phyloP scores from a whole-genome alignment of 2,797 vertebrate species.

The Garrulus glandarius region DNA sequence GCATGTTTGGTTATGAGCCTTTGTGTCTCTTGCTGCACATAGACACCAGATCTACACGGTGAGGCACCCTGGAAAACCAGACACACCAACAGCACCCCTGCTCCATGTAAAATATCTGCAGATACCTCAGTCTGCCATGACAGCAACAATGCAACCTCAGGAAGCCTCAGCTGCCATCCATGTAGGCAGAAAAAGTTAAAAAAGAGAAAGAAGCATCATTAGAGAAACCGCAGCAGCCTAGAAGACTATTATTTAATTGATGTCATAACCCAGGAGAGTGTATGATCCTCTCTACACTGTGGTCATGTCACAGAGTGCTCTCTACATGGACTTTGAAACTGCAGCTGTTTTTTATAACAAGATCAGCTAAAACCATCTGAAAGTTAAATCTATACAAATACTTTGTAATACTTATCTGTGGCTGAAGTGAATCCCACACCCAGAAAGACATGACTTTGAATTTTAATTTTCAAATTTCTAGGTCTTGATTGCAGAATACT shows the following conservation, averaged over 20 bases:
- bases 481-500: background rate
- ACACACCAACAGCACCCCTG: background rate
- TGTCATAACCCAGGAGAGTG: background rate
- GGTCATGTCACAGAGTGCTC: background rate
- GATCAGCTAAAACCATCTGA: background rate
- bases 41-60: background rate
- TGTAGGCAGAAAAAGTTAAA: background rate
- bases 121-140: background rate
- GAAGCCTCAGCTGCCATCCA: background rate
- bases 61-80: background rate
- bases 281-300: background rate
- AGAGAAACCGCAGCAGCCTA: background rate
- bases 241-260: background rate
- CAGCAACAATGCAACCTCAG: background rate
- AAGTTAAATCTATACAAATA: conserved; percentile 36
- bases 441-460: conserved; percentile 35
- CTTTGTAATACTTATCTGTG: background rate
- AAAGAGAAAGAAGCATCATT: background rate
- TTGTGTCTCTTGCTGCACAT: background rate
- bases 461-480: conserved; percentile 43
- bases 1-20: background rate
- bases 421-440: background rate
- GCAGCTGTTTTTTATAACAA: background rate
- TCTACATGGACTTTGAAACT: background rate
- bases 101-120: background rate